phyloP scores from a whole-genome alignment of 1,140 invertebrate genomes.

The Caenorhabditis latens region DNA sequence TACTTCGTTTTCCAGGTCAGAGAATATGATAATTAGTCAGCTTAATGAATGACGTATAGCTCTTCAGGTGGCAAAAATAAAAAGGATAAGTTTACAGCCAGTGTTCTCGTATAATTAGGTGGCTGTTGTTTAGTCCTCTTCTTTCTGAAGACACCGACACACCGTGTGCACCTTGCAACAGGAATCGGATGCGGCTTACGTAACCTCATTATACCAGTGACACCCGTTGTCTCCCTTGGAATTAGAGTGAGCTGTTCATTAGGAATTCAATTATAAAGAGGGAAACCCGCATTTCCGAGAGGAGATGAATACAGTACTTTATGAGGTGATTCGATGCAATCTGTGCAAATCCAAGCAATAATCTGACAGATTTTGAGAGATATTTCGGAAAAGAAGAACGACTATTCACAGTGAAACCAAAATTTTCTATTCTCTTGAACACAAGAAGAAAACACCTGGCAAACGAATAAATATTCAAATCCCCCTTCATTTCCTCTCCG shows the following conservation, averaged over 20 bases:
- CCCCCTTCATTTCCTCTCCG: background rate
- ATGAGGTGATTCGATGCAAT: no score
- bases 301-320: no score
- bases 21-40: background rate
- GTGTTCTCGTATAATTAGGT: conserved; percentile 28
- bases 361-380: no score
- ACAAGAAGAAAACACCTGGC: conserved; percentile 27
- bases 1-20: no score
- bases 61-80: background rate
- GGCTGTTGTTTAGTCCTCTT: conserved; percentile 26
- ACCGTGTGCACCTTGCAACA: conserved; percentile 15
- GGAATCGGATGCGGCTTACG: conserved; percentile 35
- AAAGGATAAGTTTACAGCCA: conserved; percentile 22
- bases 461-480: conserved; percentile 50
- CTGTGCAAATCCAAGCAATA: no score
- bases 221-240: conserved; percentile 14
- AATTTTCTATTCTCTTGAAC: no score
- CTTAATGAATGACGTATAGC: background rate
- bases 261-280: background rate
- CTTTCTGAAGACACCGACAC: conserved; percentile 19
- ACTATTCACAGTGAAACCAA: no score
- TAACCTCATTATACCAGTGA: conserved; percentile 46
- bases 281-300: background rate
- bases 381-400: no score
- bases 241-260: background rate